Percentiles rank a stretch among this genome's conserved stretches.
Evolutionary conservation across 2,113 vertebrate species (phyloP).

Genomic region (Columba janthina): DNA sequence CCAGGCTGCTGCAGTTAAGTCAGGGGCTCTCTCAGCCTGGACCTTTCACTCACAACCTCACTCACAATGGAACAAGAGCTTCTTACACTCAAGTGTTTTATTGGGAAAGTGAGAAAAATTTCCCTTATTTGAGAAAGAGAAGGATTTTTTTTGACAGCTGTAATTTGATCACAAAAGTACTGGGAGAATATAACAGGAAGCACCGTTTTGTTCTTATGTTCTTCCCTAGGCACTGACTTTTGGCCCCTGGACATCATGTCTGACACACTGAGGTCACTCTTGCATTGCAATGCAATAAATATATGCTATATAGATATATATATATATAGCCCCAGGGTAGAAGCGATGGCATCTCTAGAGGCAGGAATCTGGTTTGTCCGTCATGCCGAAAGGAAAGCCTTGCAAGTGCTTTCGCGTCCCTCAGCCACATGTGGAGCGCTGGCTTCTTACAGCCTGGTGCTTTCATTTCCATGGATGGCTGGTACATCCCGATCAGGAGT

Average conservation of each 20-base stretch:
- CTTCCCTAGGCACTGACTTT: not conserved
- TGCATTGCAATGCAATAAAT: not conserved
- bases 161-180: not conserved
- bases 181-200: not conserved
- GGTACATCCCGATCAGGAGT: accelerated
- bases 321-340: not conserved
- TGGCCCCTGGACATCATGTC: not conserved
- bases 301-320: no score
- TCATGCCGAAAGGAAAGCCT: not conserved
- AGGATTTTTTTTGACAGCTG: not conserved
- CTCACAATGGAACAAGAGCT: not conserved
- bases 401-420: not conserved
- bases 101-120: not conserved
- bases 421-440: not conserved
- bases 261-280: not conserved
- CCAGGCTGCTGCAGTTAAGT: not conserved
- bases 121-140: not conserved
- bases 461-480: not conserved
- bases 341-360: not conserved
- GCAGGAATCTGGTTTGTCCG: not conserved
- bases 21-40: not conserved
- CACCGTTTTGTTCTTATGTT: not conserved
- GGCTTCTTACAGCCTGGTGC: not conserved
- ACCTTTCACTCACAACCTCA: not conserved
- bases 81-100: not conserved